phyloP scores from a whole-genome alignment of 2,797 vertebrate species.

The Xiphorhynchus erythropygius region DNA sequence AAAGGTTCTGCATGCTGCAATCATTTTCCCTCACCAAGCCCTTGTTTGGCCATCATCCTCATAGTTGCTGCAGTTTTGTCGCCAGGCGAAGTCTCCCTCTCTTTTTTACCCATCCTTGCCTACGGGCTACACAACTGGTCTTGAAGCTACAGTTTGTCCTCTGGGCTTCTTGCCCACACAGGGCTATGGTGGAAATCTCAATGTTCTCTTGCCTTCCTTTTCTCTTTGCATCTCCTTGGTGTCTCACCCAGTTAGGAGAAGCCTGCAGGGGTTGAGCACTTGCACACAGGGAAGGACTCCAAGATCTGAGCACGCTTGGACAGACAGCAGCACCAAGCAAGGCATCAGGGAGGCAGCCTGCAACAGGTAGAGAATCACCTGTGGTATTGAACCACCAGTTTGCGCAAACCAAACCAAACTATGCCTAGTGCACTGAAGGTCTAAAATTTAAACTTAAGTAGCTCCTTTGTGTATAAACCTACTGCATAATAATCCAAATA shows the following conservation, averaged over 20 bases:
- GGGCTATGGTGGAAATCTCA: neutral
- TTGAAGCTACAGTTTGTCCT: neutral
- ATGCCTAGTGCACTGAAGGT: neutral
- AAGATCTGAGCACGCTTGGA: neutral
- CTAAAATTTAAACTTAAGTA: neutral
- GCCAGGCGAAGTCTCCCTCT: neutral
- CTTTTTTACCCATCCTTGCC: neutral
- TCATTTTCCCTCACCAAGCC: neutral
- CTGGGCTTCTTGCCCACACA: neutral
- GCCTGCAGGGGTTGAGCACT: neutral
- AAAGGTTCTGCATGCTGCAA: neutral
- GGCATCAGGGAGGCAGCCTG: neutral
- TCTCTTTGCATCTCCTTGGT: neutral
- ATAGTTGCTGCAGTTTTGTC: neutral
- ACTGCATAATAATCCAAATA: neutral
- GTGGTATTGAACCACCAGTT: neutral
- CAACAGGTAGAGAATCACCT: neutral
- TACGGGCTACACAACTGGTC: neutral
- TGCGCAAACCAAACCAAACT: neutral
- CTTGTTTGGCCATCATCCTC: neutral
- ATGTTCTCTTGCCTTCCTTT: neutral
- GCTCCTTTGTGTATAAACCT: neutral
- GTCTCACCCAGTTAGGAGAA: neutral
- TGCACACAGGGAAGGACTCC: neutral
- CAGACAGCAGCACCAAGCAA: neutral